Conservation (phyloP, 2,888 invertebrate species). For the Thymelicus sylvestris region DNA sequence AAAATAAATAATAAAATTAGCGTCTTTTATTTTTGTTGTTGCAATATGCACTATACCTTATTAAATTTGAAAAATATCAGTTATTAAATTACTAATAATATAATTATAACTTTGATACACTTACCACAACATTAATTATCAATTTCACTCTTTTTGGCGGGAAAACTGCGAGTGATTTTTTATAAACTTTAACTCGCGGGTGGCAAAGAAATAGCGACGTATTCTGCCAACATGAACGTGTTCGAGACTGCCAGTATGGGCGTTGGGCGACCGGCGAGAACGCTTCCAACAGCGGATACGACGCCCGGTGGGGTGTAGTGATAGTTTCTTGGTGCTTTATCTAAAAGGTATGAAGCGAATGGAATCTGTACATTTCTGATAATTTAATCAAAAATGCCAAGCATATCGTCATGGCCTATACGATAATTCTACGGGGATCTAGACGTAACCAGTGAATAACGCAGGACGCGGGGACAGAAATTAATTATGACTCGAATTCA, state of each 20-base stretch:
- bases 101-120: constrained; percentile 1
- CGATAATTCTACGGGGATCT: too few species aligned
- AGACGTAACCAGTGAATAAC: too few species aligned
- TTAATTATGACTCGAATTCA: too few species aligned
- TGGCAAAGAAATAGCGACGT: constrained; percentile 12
- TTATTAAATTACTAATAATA: background rate
- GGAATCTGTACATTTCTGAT: too few species aligned
- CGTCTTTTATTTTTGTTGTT: too few species aligned
- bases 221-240: constrained; percentile 19
- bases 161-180: constrained; percentile 13
- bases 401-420: too few species aligned
- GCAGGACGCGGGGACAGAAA: too few species aligned
- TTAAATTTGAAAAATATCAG: too few species aligned
- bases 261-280: constrained; percentile 33
- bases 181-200: background rate
- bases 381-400: too few species aligned
- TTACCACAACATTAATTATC: background rate
- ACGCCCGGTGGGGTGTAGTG: constrained; percentile 43
- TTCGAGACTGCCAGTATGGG: constrained; percentile 9
- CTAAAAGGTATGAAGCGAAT: too few species aligned
- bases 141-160: constrained; percentile 3
- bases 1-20: too few species aligned
- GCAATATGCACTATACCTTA: too few species aligned
- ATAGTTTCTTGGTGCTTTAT: constrained; percentile 23
- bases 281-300: constrained; percentile 36